phyloP scores from a whole-genome alignment of 1,140 invertebrate species.

The Temnothorax longispinosus region DNA sequence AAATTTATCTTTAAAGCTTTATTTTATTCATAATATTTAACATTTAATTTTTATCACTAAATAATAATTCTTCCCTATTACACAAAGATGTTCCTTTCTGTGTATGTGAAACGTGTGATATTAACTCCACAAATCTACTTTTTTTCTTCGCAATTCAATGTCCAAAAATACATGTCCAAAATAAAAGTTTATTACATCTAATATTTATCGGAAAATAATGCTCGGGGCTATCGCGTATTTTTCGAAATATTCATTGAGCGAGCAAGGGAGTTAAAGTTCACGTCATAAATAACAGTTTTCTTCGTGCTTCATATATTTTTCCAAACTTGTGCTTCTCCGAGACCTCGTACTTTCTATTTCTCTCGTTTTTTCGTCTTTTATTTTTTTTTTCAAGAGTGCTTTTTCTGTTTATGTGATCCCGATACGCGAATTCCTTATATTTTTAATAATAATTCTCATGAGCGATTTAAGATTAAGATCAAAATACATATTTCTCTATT shows the following conservation, averaged over 20 bases:
- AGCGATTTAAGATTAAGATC: neutral
- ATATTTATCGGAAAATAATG: neutral
- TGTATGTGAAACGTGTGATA: neutral
- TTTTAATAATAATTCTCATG: neutral
- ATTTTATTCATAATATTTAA: neutral
- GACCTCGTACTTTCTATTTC: neutral
- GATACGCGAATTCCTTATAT: neutral
- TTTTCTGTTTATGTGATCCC: neutral
- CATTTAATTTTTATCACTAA: neutral
- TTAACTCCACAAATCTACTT: neutral
- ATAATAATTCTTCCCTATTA: neutral
- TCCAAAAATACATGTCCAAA: neutral
- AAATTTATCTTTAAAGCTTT: constrained; percentile 5
- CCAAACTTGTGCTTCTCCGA: neutral
- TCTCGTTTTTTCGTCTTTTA: neutral
- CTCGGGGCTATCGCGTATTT: neutral
- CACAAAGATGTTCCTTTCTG: neutral
- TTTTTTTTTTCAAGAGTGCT: neutral
- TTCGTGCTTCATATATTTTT: constrained; percentile 16
- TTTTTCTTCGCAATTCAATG: neutral
- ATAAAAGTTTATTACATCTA: neutral
- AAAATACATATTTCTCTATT: neutral
- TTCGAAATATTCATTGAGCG: neutral
- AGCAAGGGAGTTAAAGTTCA: neutral
- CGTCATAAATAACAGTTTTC: constrained; percentile 15